Evolutionary conservation across 2,113 vertebrate species (phyloP), one percentile per base, ranked within the genome.

Genomic region (Xiphias gladius): DNA sequence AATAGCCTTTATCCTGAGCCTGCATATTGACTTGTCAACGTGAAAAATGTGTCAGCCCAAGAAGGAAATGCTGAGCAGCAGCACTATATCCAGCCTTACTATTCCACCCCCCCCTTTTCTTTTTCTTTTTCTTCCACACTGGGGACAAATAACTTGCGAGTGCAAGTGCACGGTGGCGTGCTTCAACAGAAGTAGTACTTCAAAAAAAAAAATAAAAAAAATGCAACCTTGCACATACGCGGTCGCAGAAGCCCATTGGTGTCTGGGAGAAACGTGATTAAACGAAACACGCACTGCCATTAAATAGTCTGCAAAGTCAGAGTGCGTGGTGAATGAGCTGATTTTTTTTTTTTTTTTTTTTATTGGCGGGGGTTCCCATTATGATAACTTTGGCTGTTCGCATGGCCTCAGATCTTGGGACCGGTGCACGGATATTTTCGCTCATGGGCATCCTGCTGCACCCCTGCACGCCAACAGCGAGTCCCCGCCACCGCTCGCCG

Each of bases 401-500:
- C 72, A 75, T 62, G 72, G n/a, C 10, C 26, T 35, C n/a, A 32
- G 46, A 74, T 55, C 58, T 66, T 69, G 26, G 57, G 43, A 28
- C 14, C 52, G 37, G 62, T 14, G 50, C 30, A 37, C 46, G 71
- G 28, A 58, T n/a, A 79, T 43, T 84, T 64, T 54, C 79, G 68
- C 80, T 66, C 20, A 61, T n/a, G n/a, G n/a, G 41, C 74, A 80
- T 84, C 39, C 79, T 63, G 73, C 73, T 74, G 68, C 37, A 76
- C 73, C 83, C 76, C 64, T 80, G 37, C 63, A 24, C 48, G 43
- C 17, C 62, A 73, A 9, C 72, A 79, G 50, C 39, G 32, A 69
- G 80, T 85, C 63, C 87, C 63, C 73, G 76, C 86, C 79, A 76
- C n/a, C 80, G 79, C 67, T 82, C 68, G 63, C 55, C 77, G 78